Base-by-base conservation (phyloP, 2,113 vertebrate genomes). In the Eidolon helvum region DNA sequence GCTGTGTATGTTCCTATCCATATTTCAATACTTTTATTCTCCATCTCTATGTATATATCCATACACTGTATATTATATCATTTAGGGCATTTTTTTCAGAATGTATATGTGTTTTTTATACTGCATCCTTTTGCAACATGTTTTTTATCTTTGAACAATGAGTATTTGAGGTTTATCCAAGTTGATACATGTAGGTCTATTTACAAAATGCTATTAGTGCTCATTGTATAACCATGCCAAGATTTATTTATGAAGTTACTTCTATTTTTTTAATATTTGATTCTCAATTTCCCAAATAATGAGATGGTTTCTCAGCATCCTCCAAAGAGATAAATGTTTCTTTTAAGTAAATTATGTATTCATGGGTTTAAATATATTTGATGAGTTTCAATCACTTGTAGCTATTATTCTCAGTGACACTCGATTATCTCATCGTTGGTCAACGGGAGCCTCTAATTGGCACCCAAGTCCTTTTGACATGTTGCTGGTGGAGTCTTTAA, bases 241-340 rank as follows among this genome's bases (percentile, higher is more conserved):
- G 75, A 21, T 53, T 93, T 33, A 50, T 84, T 75, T 87, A 79
- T 83, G 26, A 48, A 82, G 24, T 90, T 21, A 90, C 18, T 50
- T 69, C 35, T 87, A 50, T 50, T 50, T 50, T 50, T 50, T 14
- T 50, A 50, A 50, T 50, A 50, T 50, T 50, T 50, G 50, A 16
- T 50, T 50, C 50, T 59, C 48, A 63, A 57, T 84, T 94, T 80
- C 57, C 28, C 59, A 87, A 90, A 83, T 66, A 28, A 85, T 91
- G 38, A 75, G 24, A 66, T 94, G 48, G 14, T 90, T 95, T 33
- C 43, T 43, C 72, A 40, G 24, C 5, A 38, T 50, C 40, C 22
- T 92, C 61, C 85, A 80, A 80, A 97, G 50, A 84, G 59, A 79
- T 45, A 53, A 84, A 45, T 68, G 66, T 89, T 50, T 92, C 79